Percentiles rank a stretch among this genome's conserved stretches.
Conservation (phyloP, 2,113 vertebrate species). For the Oncorhynchus mykiss region DNA sequence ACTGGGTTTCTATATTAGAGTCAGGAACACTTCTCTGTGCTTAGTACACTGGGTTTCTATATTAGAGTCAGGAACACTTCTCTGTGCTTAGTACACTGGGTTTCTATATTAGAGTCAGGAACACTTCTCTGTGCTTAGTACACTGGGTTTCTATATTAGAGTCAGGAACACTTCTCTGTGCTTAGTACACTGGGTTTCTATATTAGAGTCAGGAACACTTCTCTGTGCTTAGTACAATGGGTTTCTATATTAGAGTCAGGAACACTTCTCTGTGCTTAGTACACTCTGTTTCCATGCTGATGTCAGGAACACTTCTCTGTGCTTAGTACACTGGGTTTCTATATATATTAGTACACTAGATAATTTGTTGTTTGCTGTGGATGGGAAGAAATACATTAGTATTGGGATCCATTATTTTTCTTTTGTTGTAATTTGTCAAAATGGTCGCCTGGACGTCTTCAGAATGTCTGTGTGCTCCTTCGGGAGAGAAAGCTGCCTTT, state of each 20-base stretch:
- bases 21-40: too few relatives aligned
- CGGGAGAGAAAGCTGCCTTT: conserved; percentile 69
- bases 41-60: conserved; percentile 30
- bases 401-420: conserved; percentile 82
- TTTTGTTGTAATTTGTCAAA: conserved; percentile 77
- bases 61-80: not conserved
- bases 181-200: conserved; percentile 29
- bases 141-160: conserved; percentile 24
- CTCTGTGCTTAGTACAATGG: conserved; percentile 28
- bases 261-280: conserved; percentile 34
- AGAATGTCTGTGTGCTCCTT: conserved; percentile 78
- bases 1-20: too few relatives aligned
- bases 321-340: conserved; percentile 9
- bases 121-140: conserved; percentile 32
- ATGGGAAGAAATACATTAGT: conserved; percentile 77
- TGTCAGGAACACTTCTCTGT: conserved; percentile 27
- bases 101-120: conserved; percentile 2
- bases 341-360: too few relatives aligned
- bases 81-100: conserved; percentile 27
- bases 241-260: conserved; percentile 37
- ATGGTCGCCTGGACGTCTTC: conserved; percentile 74
- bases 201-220: not conserved
- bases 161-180: conserved; percentile 45
- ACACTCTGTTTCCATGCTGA: conserved; percentile 5
- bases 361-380: conserved; percentile 75